phyloP scores from a whole-genome alignment of 2,888 invertebrate genomes.

The Microplitis deprimator region DNA sequence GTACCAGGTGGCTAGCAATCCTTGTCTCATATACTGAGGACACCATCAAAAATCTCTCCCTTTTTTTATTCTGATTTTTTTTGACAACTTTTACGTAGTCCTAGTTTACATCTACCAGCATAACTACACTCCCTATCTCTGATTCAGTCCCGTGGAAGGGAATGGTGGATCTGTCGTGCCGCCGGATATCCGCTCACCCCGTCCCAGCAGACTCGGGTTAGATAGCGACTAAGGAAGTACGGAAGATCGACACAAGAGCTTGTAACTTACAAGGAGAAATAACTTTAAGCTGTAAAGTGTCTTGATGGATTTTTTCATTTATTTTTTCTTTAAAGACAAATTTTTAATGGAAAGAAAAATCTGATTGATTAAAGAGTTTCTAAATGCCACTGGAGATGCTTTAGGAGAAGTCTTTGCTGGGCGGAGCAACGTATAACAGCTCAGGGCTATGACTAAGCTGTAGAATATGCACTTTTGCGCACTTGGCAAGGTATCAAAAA shows the following conservation, averaged over 20 bases:
- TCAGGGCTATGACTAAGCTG: slow-evolving; percentile 49
- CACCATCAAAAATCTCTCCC: slow-evolving; percentile 37
- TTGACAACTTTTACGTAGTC: slow-evolving; percentile 25
- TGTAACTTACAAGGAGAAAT: background rate
- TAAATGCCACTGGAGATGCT: slow-evolving; percentile 13
- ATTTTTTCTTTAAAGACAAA: background rate
- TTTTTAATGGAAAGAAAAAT: background rate
- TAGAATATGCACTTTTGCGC: slow-evolving; percentile 61
- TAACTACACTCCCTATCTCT: slow-evolving; percentile 7
- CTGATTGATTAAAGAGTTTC: slow-evolving; percentile 19
- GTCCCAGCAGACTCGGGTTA: slow-evolving; percentile 48
- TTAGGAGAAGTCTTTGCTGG: slow-evolving; percentile 35
- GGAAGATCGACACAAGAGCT: slow-evolving; percentile 38
- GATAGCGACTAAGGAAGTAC: slow-evolving; percentile 37
- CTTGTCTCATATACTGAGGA: slow-evolving; percentile 45
- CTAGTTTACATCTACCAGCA: background rate
- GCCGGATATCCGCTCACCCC: slow-evolving; percentile 69
- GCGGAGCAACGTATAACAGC: slow-evolving; percentile 33
- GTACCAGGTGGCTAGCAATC: slow-evolving; percentile 65
- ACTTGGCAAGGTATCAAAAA: slow-evolving; percentile 64
- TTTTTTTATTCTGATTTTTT: slow-evolving; percentile 38
- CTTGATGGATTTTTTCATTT: slow-evolving; percentile 35
- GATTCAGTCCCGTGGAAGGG: background rate
- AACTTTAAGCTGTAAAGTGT: slow-evolving; percentile 6
- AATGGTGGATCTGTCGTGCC: slow-evolving; percentile 35